A percentile compares a stretch with the other conserved stretches of the same genome.
Conservation (phyloP, 2,797 vertebrate species). For the Hoplostethus atlanticus region DNA sequence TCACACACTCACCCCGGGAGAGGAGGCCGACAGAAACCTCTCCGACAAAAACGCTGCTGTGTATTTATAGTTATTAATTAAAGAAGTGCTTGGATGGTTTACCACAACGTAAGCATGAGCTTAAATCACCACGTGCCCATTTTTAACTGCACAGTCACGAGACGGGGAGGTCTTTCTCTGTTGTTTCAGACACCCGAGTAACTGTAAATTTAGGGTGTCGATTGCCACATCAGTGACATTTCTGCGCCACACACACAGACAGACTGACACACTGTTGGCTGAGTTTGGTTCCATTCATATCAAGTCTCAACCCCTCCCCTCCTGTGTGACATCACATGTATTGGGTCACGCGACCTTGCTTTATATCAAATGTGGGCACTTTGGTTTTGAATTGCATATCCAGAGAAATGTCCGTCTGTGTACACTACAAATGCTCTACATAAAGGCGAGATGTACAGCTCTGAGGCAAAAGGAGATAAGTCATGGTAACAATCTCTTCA, state of each 20-base stretch:
- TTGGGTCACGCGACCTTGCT: conserved; percentile 78
- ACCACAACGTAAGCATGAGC: conserved; percentile 99
- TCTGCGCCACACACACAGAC: conserved; percentile 39
- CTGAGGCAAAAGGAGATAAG: conserved; percentile 42
- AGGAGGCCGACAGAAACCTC: conserved; percentile 86
- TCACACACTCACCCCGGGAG: conserved; percentile 68
- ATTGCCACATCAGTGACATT: conserved; percentile 48
- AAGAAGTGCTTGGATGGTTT: conserved; percentile 99
- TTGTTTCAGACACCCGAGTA: conserved; percentile 55
- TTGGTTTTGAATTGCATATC: conserved; percentile 77
- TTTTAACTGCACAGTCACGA: conserved; percentile 79
- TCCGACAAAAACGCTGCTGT: conserved; percentile 93
- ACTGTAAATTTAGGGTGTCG: conserved; percentile 65
- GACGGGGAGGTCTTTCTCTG: conserved; percentile 55
- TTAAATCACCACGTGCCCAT: conserved; percentile 97
- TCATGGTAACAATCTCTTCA: conserved; percentile 20
- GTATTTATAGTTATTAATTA: conserved; percentile 99
- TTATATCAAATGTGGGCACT: conserved; percentile 76
- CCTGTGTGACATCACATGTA: conserved; percentile 71
- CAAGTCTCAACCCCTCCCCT: conserved; percentile 38
- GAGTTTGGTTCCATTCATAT: conserved; percentile 56
- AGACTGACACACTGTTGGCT: conserved; percentile 39
- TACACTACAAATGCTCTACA: conserved; percentile 78
- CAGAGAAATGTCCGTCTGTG: conserved; percentile 61
- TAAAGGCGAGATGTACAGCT: conserved; percentile 46